These are phyloP conservation scores for Pachyuromys duprasi DNA, from an alignment of 2,797 vertebrate genomes.

Conservation along the genomic window DNA sequence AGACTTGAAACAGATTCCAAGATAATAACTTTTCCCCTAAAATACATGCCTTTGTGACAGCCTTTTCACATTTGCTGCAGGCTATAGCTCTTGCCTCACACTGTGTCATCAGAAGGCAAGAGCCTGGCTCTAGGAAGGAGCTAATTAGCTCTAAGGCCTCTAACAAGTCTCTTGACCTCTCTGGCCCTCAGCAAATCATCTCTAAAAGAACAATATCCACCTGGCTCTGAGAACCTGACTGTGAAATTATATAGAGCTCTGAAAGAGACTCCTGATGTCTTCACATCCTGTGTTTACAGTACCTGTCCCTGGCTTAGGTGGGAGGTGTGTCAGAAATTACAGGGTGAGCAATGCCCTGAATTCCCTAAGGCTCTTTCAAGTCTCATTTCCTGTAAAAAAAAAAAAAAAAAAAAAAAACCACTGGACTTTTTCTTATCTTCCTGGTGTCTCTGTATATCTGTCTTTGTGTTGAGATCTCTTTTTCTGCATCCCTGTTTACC, in stretches of 20 bases:
- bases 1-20: slow-evolving; percentile 36
- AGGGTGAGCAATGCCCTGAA: background rate
- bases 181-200: background rate
- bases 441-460: accelerated
- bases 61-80: background rate
- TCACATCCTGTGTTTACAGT: background rate
- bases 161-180: slow-evolving; percentile 50
- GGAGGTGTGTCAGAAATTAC: background rate
- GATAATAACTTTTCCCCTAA: slow-evolving; percentile 35
- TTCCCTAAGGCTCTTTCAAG: background rate
- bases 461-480: background rate
- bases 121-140: background rate
- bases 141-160: slow-evolving; percentile 43
- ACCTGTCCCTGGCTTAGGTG: background rate
- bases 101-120: background rate
- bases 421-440: background rate
- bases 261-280: background rate
- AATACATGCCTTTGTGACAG: background rate
- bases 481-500: background rate
- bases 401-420: background rate
- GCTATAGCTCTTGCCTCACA: background rate
- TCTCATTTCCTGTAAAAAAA: background rate
- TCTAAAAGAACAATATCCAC: slow-evolving; percentile 22
- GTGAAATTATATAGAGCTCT: background rate
- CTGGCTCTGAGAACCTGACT: background rate